phyloP scores from a whole-genome alignment of 92 coral and sea anemone genomes.

The Actinostola sp. region DNA sequence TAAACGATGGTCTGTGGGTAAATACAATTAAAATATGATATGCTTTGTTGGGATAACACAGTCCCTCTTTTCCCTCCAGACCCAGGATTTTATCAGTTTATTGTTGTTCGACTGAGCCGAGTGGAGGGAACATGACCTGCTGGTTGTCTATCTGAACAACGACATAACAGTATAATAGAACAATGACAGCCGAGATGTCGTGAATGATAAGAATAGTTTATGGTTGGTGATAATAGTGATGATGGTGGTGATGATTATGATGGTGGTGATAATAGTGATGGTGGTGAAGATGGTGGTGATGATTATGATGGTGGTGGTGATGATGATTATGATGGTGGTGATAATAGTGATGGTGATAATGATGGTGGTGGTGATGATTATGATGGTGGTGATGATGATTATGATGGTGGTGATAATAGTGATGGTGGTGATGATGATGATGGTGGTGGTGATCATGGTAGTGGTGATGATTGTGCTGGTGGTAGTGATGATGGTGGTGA shows the following conservation, averaged over 20 bases:
- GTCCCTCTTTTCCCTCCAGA: too few species aligned
- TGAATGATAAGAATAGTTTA: not conserved
- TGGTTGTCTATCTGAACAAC: too few species aligned
- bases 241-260: not conserved
- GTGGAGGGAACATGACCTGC: too few species aligned
- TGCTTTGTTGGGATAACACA: too few species aligned
- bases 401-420: not conserved
- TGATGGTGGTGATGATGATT: not conserved
- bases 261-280: not conserved
- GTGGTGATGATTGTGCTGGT: not conserved
- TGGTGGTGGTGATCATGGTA: not conserved
- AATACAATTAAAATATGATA: too few species aligned
- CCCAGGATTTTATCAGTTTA: too few species aligned
- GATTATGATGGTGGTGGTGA: not conserved
- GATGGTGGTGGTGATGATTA: not conserved
- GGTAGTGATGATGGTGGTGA: not conserved
- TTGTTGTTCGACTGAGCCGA: too few species aligned
- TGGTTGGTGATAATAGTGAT: not conserved
- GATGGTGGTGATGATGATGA: not conserved
- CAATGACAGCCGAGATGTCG: not conserved
- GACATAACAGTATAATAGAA: not conserved
- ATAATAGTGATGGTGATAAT: not conserved
- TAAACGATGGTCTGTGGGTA: conserved; percentile 76
- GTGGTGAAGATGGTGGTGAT: not conserved
- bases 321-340: not conserved